These are phyloP conservation scores for Hormaphis cornu DNA, from an alignment of 1,140 invertebrate species.

Conservation along the genomic window DNA sequence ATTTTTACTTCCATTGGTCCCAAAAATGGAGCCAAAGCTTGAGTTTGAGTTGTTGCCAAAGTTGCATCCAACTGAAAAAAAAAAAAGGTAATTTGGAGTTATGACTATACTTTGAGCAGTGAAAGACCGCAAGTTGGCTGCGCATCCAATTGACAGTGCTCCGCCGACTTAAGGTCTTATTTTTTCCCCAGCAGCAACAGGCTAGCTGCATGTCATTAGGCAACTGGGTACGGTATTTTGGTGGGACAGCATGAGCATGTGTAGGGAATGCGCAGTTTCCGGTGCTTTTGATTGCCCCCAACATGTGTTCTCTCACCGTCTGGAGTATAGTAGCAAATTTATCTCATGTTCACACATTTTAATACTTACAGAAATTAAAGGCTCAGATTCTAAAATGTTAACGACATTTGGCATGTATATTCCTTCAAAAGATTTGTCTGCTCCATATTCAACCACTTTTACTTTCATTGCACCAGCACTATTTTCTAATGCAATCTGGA, in stretches of 20 bases:
- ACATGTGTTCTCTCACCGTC: too few relatives aligned
- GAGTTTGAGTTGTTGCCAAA: constrained; percentile 41
- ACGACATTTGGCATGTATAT: constrained; percentile 50
- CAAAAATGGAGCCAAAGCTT: constrained; percentile 44
- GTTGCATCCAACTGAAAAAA: constrained; percentile 42
- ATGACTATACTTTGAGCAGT: too few relatives aligned
- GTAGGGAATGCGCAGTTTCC: too few relatives aligned
- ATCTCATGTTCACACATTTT: too few relatives aligned
- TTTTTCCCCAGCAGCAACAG: too few relatives aligned
- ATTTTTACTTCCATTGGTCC: constrained; percentile 51
- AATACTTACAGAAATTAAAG: constrained; percentile 49
- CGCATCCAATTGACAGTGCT: too few relatives aligned
- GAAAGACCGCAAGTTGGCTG: too few relatives aligned
- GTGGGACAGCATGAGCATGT: too few relatives aligned
- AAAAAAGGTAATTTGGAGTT: background rate
- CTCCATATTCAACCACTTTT: constrained; percentile 65
- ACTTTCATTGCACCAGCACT: constrained; percentile 57
- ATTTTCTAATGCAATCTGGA: constrained; percentile 74
- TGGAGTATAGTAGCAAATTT: too few relatives aligned
- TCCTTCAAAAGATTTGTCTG: constrained; percentile 53
- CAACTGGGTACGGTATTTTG: too few relatives aligned
- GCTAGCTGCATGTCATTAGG: too few relatives aligned
- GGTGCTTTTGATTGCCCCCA: too few relatives aligned
- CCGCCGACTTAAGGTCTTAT: background rate
- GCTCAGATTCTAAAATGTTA: constrained; percentile 56